Evolutionary conservation across 2,888 invertebrate genomes (phyloP).

Genomic region (Slavum lentiscoides): DNA sequence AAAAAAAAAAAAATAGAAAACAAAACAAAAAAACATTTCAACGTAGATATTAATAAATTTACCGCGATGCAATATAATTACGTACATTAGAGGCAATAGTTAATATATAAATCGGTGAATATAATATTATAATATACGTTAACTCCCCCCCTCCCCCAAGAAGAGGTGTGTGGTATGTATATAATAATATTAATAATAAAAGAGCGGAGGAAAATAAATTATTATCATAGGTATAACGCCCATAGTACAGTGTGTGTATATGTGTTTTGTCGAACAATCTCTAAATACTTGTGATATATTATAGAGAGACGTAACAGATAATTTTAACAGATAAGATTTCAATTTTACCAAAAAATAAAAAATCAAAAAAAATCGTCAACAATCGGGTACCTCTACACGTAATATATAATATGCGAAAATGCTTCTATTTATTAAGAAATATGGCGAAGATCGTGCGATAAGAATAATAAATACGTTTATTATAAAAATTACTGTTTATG

Average conservation of each 20-base stretch:
- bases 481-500: neutral
- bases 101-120: neutral
- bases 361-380: conserved; percentile 15
- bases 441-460: conserved; percentile 29
- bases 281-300: conserved; percentile 44
- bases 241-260: conserved; percentile 1
- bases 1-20: neutral
- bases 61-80: conserved; percentile 41
- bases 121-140: neutral
- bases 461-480: conserved; percentile 10
- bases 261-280: neutral
- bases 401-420: conserved; percentile 15
- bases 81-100: conserved; percentile 31
- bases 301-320: conserved; percentile 11
- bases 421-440: conserved; percentile 13
- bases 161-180: neutral
- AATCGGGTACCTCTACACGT: conserved; percentile 23
- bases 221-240: conserved; percentile 23
- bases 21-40: neutral
- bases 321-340: neutral
- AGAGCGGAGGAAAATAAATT: neutral
- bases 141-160: too few relatives aligned
- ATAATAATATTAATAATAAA: conserved; percentile 4
- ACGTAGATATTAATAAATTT: conserved; percentile 20
- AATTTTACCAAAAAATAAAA: neutral